phyloP scores from a whole-genome alignment of 2,888 invertebrate species.

The Aethes cnicana region DNA sequence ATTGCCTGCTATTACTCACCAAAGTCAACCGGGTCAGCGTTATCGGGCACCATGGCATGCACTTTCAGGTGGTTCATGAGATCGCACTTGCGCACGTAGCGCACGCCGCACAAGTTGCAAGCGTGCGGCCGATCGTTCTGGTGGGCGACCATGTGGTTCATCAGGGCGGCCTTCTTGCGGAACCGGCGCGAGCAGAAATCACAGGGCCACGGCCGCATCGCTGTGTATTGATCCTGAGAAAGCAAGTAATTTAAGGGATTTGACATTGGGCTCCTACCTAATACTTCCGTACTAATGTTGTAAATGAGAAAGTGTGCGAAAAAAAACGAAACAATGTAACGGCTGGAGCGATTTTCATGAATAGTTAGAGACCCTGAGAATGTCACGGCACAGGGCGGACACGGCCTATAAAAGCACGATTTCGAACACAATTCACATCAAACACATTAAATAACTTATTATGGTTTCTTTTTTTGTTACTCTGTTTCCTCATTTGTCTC shows the following conservation, averaged over 20 bases:
- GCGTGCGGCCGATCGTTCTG: conserved; percentile 92
- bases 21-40: conserved; percentile 80
- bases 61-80: conserved; percentile 92
- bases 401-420: no score
- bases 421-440: no score
- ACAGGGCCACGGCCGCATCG: conserved; percentile 91
- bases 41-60: conserved; percentile 89
- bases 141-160: conserved; percentile 94
- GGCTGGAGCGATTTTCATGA: no score
- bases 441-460: no score
- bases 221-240: conserved; percentile 85
- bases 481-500: no score
- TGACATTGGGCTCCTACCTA: no score
- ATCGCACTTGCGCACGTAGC: conserved; percentile 90
- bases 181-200: conserved; percentile 93
- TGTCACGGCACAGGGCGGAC: no score
- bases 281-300: no score
- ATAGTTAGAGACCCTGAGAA: no score
- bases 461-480: no score
- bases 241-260: not conserved
- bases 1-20: conserved; percentile 53
- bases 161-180: conserved; percentile 90
- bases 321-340: no score
- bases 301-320: not conserved
- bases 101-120: conserved; percentile 91